Conservation (phyloP, 1,140 invertebrate genomes). For the Parapsyche elsis region DNA sequence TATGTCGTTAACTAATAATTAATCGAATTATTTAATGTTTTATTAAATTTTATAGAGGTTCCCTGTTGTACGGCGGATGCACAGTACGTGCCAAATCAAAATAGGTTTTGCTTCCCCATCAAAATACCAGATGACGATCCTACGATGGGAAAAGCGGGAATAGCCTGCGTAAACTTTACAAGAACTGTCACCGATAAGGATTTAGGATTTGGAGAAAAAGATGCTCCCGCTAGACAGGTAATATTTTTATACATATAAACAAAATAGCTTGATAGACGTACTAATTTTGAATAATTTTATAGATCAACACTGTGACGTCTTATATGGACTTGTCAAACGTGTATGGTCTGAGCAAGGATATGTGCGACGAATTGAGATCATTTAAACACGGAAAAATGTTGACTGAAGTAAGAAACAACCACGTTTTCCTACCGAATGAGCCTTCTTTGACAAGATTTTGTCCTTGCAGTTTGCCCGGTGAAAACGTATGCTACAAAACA, state of each 20-base stretch:
- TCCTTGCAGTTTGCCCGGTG: conserved; percentile 29
- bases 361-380: conserved; percentile 9
- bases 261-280: neutral
- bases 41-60: neutral
- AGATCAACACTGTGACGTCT: conserved; percentile 40
- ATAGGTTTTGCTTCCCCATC: conserved; percentile 45
- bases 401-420: conserved; percentile 31
- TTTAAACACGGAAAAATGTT: conserved; percentile 23
- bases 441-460: conserved; percentile 10
- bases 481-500: conserved; percentile 46
- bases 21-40: too few relatives aligned
- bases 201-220: conserved; percentile 65
- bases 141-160: conserved; percentile 38
- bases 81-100: neutral
- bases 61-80: conserved; percentile 40
- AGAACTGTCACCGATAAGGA: conserved; percentile 65
- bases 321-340: conserved; percentile 45
- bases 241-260: neutral
- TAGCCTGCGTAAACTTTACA: conserved; percentile 58
- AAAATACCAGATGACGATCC: conserved; percentile 39
- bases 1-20: neutral
- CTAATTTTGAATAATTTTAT: neutral
- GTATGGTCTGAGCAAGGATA: conserved; percentile 11
- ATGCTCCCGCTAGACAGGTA: conserved; percentile 31
- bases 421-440: conserved; percentile 51